phyloP scores from a whole-genome alignment of 2,888 invertebrate genomes.

The Catonia carolina region DNA sequence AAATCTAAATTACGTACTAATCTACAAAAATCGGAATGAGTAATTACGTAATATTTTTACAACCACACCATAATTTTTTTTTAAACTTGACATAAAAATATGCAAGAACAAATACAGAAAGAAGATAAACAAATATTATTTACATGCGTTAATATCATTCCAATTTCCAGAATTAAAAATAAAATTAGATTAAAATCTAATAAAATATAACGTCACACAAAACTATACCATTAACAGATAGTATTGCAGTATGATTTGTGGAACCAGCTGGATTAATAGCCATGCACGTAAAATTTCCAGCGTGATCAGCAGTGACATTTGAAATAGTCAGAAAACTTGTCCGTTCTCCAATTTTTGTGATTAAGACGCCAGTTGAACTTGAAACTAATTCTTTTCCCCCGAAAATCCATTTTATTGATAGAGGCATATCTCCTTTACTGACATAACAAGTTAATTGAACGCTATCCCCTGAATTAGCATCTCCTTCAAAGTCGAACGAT shows the following conservation, averaged over 20 bases:
- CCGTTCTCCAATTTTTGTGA: conserved; percentile 59
- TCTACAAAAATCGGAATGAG: too few species aligned
- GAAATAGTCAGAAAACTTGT: conserved; percentile 56
- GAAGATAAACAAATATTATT: too few species aligned
- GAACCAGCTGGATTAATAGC: conserved; percentile 54
- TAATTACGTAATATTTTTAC: too few species aligned
- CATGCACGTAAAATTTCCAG: conserved; percentile 58
- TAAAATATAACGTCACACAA: too few species aligned
- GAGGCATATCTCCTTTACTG: conserved; percentile 42
- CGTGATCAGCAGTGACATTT: conserved; percentile 54
- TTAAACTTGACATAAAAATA: too few species aligned
- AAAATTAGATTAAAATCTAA: too few species aligned
- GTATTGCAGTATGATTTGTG: conserved; percentile 46
- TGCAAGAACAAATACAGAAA: too few species aligned
- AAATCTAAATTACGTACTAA: too few species aligned
- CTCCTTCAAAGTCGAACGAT: conserved; percentile 68
- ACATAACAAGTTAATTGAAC: conserved; percentile 55
- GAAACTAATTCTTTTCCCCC: conserved; percentile 45
- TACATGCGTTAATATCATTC: too few species aligned
- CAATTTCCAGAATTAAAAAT: too few species aligned
- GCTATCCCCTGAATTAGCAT: conserved; percentile 49
- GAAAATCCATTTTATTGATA: conserved; percentile 45
- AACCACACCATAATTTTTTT: too few species aligned
- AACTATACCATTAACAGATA: conserved; percentile 49
- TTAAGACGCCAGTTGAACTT: conserved; percentile 41